These are phyloP conservation scores for Ectemnius cavifrons DNA, from an alignment of 2,888 invertebrate species.

Conservation along the genomic window DNA sequence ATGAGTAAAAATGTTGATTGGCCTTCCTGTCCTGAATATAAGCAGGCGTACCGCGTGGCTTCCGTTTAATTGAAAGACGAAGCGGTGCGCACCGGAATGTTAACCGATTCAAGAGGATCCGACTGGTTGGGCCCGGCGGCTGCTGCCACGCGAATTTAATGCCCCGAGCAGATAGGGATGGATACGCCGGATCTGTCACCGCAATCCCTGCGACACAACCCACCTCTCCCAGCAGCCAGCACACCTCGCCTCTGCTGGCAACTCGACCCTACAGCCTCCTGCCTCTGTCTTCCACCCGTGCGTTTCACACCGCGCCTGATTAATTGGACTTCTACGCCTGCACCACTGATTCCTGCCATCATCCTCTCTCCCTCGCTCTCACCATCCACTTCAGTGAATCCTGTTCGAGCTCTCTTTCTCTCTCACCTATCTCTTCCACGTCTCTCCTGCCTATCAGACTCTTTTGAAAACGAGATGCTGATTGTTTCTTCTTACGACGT, in stretches of 20 bases:
- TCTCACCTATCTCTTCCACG: conserved; percentile 7
- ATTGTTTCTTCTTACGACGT: too few relatives aligned
- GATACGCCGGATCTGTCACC: conserved; percentile 74
- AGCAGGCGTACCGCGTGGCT: conserved; percentile 3
- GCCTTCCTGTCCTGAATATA: too few relatives aligned
- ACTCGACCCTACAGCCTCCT: conserved; percentile 16
- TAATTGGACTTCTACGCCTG: conserved; percentile 72
- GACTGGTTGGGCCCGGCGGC: conserved; percentile 38
- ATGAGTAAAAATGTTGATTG: too few relatives aligned
- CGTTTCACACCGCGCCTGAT: conserved; percentile 76
- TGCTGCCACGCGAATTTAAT: conserved; percentile 66
- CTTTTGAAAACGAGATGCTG: conserved; percentile 21
- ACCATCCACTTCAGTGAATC: not conserved
- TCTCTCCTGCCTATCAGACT: conserved; percentile 21
- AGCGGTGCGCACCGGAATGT: conserved; percentile 57
- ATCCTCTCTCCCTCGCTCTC: conserved; percentile 3
- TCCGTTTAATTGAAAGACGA: conserved; percentile 59
- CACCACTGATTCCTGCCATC: conserved; percentile 42
- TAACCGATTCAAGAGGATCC: conserved; percentile 61
- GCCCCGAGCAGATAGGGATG: conserved; percentile 66
- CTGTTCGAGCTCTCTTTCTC: not conserved
- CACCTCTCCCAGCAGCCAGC: conserved; percentile 17
- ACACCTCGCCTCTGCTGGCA: not conserved
- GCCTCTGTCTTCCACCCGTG: conserved; percentile 53
- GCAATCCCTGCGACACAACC: conserved; percentile 66